Conservation (phyloP, 2,797 vertebrate genomes). For the Choloepus didactylus region DNA sequence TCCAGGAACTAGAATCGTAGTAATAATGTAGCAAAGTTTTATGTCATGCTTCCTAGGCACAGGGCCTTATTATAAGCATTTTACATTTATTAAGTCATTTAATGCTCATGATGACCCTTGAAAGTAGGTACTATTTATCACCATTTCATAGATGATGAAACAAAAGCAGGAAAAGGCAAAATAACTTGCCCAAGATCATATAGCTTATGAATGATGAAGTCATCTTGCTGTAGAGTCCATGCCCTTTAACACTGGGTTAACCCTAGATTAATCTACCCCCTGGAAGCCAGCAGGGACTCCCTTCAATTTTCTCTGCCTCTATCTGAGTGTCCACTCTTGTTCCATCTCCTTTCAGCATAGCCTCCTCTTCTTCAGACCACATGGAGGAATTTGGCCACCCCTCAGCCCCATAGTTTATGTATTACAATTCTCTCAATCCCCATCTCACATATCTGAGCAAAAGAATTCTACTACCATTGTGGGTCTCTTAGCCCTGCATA, state of each 20-base stretch:
- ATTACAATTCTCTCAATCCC: neutral
- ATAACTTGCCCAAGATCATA: neutral
- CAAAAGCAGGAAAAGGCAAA: neutral
- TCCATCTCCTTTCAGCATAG: neutral
- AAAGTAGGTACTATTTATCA: neutral
- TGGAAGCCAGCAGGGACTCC: neutral
- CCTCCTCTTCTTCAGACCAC: neutral
- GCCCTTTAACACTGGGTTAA: neutral
- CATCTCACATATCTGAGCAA: neutral
- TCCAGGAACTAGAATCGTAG: slow-evolving; percentile 40
- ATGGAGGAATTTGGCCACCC: neutral
- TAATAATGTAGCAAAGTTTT: neutral
- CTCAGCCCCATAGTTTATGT: neutral
- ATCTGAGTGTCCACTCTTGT: neutral
- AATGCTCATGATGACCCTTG: neutral
- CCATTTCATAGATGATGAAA: neutral
- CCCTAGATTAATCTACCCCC: neutral
- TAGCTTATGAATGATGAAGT: neutral
- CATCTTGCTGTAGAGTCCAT: too few species aligned
- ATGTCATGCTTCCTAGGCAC: neutral
- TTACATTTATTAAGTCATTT: neutral
- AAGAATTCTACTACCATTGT: neutral
- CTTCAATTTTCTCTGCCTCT: neutral
- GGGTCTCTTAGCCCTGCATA: neutral
- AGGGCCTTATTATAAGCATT: neutral